Base-by-base conservation (phyloP, 2,113 vertebrate species). In the Fregetta grallaria region DNA sequence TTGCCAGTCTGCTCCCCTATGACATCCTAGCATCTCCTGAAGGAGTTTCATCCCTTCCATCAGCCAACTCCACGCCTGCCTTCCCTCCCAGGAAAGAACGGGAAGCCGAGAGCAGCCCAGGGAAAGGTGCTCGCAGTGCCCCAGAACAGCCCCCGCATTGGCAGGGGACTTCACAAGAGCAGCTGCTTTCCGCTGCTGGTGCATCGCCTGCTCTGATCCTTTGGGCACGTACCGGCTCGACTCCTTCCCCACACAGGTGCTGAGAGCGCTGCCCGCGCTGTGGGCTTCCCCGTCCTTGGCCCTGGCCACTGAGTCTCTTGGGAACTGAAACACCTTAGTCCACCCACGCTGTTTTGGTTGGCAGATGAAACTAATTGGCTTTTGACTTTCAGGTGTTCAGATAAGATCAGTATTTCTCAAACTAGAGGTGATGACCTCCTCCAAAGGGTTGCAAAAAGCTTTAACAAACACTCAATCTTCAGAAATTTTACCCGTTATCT, bases 331-430 rank as follows among this genome's bases (percentile, higher is more conserved):
- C 30, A 70, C 25, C 52, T 75, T 32, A 18, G 55, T 74, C 45
- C 56, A 49, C 36, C 25, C 50, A 11, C 27, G 27, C 14, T 14
- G 30, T 16, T 92, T 83, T 42, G 38, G 32, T 3, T 90, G 89
- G 36, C 30, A 75, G 40, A 89, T 7, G 34, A 86, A 90, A 83
- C 67, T 38, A 61, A 61, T 1, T 55, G 56, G 34, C 50, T 94
- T 92, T 71, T 87, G 84, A 65, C 36, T 90, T 89, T 17, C 84
- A 87, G 80, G 61, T 68, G 52, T 68, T 75, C 87, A 81, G 89
- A 72, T 71, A 95, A 89, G 61, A 94, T 75, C 61, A 59, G 40
- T 59, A 78, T 72, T 91, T 92, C 70, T 94, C 72, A 91, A 95
- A 92, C 23, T 25, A 44, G n/a, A 92, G 87, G 80, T 40, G 84